Base-by-base conservation (phyloP, 2,888 invertebrate species). In the Shargacucullia verbasci region DNA sequence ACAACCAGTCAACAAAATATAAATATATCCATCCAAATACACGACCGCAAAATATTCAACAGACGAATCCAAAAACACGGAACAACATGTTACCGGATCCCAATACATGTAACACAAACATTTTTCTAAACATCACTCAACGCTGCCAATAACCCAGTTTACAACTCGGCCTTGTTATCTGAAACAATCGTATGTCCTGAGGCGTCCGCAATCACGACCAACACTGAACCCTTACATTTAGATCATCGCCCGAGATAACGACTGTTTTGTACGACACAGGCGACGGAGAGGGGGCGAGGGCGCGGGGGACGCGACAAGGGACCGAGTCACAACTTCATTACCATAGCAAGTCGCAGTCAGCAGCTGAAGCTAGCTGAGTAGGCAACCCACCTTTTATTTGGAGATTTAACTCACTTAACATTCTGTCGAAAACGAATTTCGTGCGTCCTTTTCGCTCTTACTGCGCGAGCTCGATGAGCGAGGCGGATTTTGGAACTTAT, bases 361-460 rank as follows among this genome's bases (percentile, higher is more conserved):
- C 88, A 85, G 70, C 69, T 71, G 67, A 46, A 76, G 58, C 59
- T 48, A 61, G 73, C 78, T 82, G 91, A 90, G 86, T 87, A 79
- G 74, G 77, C 87, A 83, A 79, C 85, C 82, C 82, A 91, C 91
- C 90, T 91, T 90, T 90, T 91, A 91, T 91, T 90, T 88, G 86
- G 83, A 85, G 89, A 89, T 90, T 93, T 92, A 89, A 92, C 91
- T 91, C 88, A 88, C 86, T 92, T 90, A 89, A 87, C 86, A 88
- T 90, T 88, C 84, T 84, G 82, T 83, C 81, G 82, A 81, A 84
- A 88, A 86, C 84, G 88, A 87, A 89, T 86, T 86, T 85, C 73
- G 70, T 70, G 64, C 76, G 67, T 85, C 85, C 73, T 78, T 84
- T 73, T 87, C 80, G 41, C 80, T 67, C 83, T 60, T 67, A 41